These are phyloP conservation scores for Thinocorus orbignyianus DNA, from an alignment of 2,113 vertebrate genomes.

Conservation along the genomic window DNA sequence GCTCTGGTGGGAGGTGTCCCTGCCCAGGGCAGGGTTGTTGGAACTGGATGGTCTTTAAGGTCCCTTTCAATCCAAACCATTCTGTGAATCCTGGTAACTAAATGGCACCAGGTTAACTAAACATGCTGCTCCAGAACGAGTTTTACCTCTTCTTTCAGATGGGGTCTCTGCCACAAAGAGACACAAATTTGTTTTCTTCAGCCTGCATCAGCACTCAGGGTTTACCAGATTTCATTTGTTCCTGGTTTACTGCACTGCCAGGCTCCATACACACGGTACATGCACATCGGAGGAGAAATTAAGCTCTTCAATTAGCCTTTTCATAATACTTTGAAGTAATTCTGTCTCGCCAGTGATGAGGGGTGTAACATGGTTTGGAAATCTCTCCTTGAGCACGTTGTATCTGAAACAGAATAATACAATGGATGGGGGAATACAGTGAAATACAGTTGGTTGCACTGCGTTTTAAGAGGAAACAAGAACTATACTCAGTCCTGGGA, in stretches of 20 bases:
- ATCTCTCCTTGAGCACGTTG: background rate
- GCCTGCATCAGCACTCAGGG: accelerated
- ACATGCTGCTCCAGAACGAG: accelerated
- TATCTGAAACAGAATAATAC: background rate
- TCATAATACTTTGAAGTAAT: background rate
- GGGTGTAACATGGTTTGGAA: background rate
- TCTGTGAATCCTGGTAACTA: background rate
- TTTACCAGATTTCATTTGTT: background rate
- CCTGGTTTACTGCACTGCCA: background rate
- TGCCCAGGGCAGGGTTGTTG: no score
- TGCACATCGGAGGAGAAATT: background rate
- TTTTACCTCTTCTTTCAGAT: background rate
- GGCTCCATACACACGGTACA: background rate
- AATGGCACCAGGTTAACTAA: background rate
- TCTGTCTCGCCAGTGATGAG: background rate
- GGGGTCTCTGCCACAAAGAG: accelerated
- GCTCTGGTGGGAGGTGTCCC: no score
- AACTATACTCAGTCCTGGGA: background rate
- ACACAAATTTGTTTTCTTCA: background rate
- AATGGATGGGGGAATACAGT: background rate
- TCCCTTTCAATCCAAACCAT: no score
- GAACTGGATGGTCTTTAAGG: no score
- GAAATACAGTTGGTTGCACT: background rate
- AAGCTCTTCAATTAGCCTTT: background rate
- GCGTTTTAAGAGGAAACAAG: background rate